Conservation (phyloP, 2,113 vertebrate species). For the Chauna torquata region DNA sequence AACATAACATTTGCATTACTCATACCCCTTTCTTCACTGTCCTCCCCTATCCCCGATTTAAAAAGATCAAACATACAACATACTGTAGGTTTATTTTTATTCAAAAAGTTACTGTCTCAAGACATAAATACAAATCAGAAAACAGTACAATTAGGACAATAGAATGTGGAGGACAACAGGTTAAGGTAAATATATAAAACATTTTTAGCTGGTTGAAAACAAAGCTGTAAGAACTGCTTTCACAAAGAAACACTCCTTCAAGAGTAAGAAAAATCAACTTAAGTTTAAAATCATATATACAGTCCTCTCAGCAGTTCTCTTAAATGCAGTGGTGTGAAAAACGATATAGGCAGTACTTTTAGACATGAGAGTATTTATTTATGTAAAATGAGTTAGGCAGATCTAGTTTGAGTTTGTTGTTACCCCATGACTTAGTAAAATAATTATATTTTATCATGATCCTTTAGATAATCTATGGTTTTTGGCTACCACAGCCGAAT, state of each 20-base stretch:
- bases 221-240: slow-evolving; percentile 91
- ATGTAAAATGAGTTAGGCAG: slow-evolving; percentile 87
- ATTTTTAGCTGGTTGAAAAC: slow-evolving; percentile 90
- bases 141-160: slow-evolving; percentile 98
- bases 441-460: slow-evolving; percentile 76
- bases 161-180: slow-evolving; percentile 97
- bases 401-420: slow-evolving; percentile 74
- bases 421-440: slow-evolving; percentile 79
- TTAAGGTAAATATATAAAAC: slow-evolving; percentile 92
- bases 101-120: slow-evolving; percentile 99
- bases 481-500: slow-evolving; percentile 94
- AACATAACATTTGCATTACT: slow-evolving; percentile 78
- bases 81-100: slow-evolving; percentile 99
- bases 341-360: slow-evolving; percentile 95
- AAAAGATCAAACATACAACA: slow-evolving; percentile 87
- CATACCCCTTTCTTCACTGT: slow-evolving; percentile 64
- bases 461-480: slow-evolving; percentile 86
- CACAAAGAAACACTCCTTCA: slow-evolving; percentile 89
- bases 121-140: slow-evolving; percentile 99
- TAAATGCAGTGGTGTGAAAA: slow-evolving; percentile 98
- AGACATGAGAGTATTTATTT: slow-evolving; percentile 92
- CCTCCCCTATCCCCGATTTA: slow-evolving; percentile 74
- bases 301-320: slow-evolving; percentile 98
- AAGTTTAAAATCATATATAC: slow-evolving; percentile 93
- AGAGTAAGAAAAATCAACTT: slow-evolving; percentile 90